Conservation (phyloP, 2,888 invertebrate species). For the Andrena dorsata region DNA sequence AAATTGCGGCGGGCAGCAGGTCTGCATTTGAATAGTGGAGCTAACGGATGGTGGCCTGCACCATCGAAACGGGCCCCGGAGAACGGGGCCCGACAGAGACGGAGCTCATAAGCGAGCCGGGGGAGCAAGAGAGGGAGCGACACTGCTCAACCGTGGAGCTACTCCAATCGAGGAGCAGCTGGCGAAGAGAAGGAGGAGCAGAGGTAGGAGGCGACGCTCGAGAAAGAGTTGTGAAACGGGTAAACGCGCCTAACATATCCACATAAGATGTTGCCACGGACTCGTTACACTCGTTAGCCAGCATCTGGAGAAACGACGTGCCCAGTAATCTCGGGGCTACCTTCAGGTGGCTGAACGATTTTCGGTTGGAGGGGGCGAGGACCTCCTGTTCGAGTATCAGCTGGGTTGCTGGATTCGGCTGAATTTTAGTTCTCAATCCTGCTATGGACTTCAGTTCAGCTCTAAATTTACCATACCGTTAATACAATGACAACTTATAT, state of each 20-base stretch:
- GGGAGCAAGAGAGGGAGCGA: constrained; percentile 41
- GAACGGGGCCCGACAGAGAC: constrained; percentile 44
- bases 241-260: constrained; percentile 59
- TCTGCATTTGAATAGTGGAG: constrained; percentile 53
- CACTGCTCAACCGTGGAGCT: constrained; percentile 38
- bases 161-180: constrained; percentile 69
- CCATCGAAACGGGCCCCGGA: constrained; percentile 50
- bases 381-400: neutral
- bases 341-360: constrained; percentile 3
- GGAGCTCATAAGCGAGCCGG: constrained; percentile 23
- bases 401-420: neutral
- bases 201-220: constrained; percentile 60
- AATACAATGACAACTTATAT: too few species aligned
- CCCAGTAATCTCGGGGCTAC: neutral
- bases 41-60: constrained; percentile 55
- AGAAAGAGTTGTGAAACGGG: constrained; percentile 71
- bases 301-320: constrained; percentile 16
- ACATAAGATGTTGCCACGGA: constrained; percentile 60
- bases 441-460: too few species aligned
- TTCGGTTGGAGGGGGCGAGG: neutral
- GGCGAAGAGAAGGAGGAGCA: constrained; percentile 59
- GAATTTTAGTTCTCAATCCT: neutral
- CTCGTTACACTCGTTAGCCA: constrained; percentile 48
- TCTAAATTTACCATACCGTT: too few species aligned
- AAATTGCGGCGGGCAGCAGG: constrained; percentile 67